Evolutionary conservation across 2,888 invertebrate genomes (phyloP), one percentile per base, ranked within the genome.

Genomic region (Eupithecia insigniata): DNA sequence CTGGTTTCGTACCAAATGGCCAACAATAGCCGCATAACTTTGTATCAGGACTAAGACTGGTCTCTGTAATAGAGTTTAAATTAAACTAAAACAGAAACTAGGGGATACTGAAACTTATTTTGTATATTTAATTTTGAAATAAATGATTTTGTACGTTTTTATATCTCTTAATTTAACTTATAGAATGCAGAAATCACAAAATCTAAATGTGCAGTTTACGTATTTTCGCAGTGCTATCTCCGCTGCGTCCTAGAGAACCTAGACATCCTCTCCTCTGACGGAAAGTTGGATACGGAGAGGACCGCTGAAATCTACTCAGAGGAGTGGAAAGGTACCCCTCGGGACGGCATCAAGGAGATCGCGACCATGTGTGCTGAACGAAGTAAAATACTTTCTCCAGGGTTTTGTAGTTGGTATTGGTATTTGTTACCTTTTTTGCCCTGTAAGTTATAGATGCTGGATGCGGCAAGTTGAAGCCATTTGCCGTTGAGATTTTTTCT

Each of bases 181-280:
- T 36, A 36, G 7, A 10, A 36, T 12, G 12, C 34, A 34, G 34
- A 10, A 8, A 10, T 34, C 1, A 36, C 36, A 12, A 36, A 36
- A 36, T 12, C 5, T 39, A 18, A 39, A 18, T 3, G 0, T 16
- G 16, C 16, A 39, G 4, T 39, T 39, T 39, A n/a, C n/a, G n/a
- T n/a, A 39, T 39, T 61, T 43, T 66, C 32, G 62, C 79, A 90
- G 96, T 96, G 96, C 76, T 96, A 89, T 78, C 82, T 96, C 10
- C 91, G 94, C 4, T 96, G 96, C 71, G 88, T 95, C 6, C 89
- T 94, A 68, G 93, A 95, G 79, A 94, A 89, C 28, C 83, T 90
- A 0, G 92, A 91, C 0, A 81, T 95, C 2, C 84, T 94, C 1
- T 88, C 93, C 0, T 85, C 89, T 18, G 94, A 94, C 18, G 94